Conservation (phyloP, 2,113 vertebrate species). For the Talpa occidentalis region DNA sequence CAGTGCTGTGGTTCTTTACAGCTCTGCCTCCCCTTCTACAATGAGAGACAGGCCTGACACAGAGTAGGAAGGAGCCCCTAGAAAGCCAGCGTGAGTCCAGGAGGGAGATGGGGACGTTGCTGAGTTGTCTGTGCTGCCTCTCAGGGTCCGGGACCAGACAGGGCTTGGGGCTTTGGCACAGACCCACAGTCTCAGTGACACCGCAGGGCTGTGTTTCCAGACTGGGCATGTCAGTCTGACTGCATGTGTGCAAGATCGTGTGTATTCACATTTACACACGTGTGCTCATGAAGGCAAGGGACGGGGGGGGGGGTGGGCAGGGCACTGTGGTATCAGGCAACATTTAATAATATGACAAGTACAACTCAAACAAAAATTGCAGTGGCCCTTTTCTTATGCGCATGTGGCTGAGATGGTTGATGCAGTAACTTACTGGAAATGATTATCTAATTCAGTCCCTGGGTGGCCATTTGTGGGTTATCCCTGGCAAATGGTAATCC, state of each 20-base stretch:
- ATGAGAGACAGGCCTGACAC: no score
- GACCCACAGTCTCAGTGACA: not conserved
- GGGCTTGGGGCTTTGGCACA: not conserved
- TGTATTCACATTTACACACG: not conserved
- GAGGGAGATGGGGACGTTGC: not conserved
- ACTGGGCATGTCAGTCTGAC: not conserved
- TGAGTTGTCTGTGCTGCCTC: not conserved
- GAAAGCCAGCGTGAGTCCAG: not conserved
- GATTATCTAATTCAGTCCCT: not conserved
- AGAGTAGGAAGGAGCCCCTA: not conserved
- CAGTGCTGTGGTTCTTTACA: not conserved
- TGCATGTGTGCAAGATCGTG: accelerated
- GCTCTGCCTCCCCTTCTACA: not conserved
- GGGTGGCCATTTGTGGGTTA: not conserved
- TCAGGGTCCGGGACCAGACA: not conserved
- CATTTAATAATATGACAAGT: not conserved
- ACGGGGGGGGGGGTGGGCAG: accelerated
- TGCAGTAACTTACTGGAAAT: not conserved
- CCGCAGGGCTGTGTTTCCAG: not conserved
- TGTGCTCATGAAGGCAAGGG: not conserved
- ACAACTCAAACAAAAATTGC: not conserved
- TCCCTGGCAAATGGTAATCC: not conserved
- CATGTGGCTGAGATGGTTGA: not conserved
- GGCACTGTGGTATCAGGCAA: not conserved
- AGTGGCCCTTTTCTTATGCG: accelerated